Evolutionary conservation across 2,113 vertebrate species (phyloP), one percentile per base, ranked within the genome.

Genomic region (Gorsachius goisagi): DNA sequence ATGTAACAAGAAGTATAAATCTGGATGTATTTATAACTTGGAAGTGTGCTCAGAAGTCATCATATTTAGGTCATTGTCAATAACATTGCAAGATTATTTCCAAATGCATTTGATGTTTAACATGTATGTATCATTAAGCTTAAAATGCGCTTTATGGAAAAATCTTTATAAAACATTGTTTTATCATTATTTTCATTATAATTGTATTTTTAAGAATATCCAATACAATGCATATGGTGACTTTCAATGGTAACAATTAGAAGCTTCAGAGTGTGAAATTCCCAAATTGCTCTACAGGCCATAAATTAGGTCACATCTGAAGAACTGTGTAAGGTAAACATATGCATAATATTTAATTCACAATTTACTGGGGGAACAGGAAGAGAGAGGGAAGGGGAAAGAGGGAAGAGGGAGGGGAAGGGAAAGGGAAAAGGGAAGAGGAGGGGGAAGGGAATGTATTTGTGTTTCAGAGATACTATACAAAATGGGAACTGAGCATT

Each of bases 361-460:
- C 2, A 52, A 14, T 2, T 3, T 76, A 15, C 8, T 35, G 19
- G 30, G 6, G 16, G 7, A 67, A 45, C 0, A 2, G n/a, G 12
- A 91, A 63, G 12, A 74, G 37, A 7, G 8, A 58, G 9, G 11
- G 22, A 49, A 39, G 39, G 10, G 19, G 33, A 16, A 62, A 39
- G 28, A 73, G 9, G 16, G 18, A 45, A 19, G 45, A 45, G 62
- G 14, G 33, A 37, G 32, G 62, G 26, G 24, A 68, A n/a, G 6
- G 22, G 8, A 53, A 85, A 68, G 3, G 6, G 13, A 21, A 67
- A 72, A 76, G 11, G 8, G 53, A 60, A 28, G 5, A 27, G 9
- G 33, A 59, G 3, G 6, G 24, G 3, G 3, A 72, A 75, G 24
- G 4, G 16, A 81, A 81, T 52, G 59, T 19, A 63, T 75, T 50